A percentile compares a stretch with the other conserved stretches of the same genome.
These are phyloP conservation scores for Melanophora roralis DNA, from an alignment of 2,888 invertebrate species.

Conservation along the genomic window DNA sequence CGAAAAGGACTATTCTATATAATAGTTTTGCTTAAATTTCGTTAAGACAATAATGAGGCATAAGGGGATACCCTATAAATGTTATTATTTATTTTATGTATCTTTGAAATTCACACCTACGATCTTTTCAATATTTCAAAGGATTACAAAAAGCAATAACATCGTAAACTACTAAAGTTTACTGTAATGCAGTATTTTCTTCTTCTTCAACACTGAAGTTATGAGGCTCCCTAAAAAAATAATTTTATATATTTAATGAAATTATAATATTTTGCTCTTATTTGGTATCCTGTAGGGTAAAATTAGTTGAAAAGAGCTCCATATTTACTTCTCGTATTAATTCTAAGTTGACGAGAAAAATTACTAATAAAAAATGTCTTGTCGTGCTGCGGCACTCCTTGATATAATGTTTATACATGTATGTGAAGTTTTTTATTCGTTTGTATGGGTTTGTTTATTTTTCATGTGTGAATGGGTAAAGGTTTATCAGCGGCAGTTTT, in stretches of 20 bases:
- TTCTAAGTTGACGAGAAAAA: neutral
- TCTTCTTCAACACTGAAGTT: too few relatives aligned
- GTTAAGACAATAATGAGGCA: neutral
- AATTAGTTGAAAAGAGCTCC: neutral
- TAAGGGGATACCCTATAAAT: neutral
- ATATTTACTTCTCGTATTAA: neutral
- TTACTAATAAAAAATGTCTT: conserved; percentile 53
- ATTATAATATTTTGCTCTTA: neutral
- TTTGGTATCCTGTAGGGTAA: neutral
- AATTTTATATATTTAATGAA: too few relatives aligned
- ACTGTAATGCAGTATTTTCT: too few relatives aligned
- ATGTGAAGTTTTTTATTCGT: neutral
- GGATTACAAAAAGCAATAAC: too few relatives aligned
- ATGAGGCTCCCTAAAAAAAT: too few relatives aligned
- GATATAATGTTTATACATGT: conserved; percentile 1
- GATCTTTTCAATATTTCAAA: too few relatives aligned
- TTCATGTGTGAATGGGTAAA: neutral
- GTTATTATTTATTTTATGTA: neutral
- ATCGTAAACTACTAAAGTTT: too few relatives aligned
- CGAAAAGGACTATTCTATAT: neutral
- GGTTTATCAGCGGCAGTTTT: neutral
- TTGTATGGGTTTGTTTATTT: neutral
- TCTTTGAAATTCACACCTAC: too few relatives aligned
- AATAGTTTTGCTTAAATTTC: neutral
- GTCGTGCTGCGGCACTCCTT: conserved; percentile 65